Evolutionary conservation across 92 coral and sea anemone species (phyloP).

Genomic region (Porites evermanni): DNA sequence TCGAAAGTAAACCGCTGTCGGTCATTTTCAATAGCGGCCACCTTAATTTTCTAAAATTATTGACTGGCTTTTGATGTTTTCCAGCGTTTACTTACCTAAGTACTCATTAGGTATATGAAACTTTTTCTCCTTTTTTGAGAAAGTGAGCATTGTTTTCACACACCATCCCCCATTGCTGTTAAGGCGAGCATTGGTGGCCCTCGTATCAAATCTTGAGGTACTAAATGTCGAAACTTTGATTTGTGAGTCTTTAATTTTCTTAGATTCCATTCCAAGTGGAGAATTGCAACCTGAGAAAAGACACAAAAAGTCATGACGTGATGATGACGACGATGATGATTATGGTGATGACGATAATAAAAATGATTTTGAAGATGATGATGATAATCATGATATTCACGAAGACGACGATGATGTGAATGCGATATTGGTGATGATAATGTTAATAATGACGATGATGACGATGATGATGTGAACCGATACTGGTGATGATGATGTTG

Average conservation of each 20-base stretch:
- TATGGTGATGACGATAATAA: neutral
- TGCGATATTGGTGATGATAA: neutral
- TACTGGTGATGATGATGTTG: neutral
- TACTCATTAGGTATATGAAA: conserved; percentile 64
- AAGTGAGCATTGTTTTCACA: conserved; percentile 49
- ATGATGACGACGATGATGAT: neutral
- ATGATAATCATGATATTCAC: neutral
- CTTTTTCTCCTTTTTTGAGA: neutral
- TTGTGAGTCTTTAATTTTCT: conserved; percentile 57
- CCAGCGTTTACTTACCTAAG: conserved; percentile 49
- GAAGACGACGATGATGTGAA: neutral
- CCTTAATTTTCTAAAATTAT: too few relatives aligned
- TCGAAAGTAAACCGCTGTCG: too few relatives aligned
- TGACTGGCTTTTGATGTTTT: too few relatives aligned
- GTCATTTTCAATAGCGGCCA: too few relatives aligned
- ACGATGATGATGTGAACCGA: neutral
- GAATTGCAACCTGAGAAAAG: conserved; percentile 59
- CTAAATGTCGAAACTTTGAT: conserved; percentile 58
- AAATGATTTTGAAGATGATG: neutral
- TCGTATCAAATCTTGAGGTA: conserved; percentile 34
- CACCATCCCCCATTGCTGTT: conserved; percentile 83
- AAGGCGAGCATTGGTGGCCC: conserved; percentile 65
- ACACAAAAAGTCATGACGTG: too few relatives aligned
- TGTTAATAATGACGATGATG: neutral
- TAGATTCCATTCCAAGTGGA: conserved; percentile 79